Evolutionary conservation across 2,888 invertebrate genomes (phyloP), one percentile per base, ranked within the genome.

Genomic region (Cybosia mesomella): DNA sequence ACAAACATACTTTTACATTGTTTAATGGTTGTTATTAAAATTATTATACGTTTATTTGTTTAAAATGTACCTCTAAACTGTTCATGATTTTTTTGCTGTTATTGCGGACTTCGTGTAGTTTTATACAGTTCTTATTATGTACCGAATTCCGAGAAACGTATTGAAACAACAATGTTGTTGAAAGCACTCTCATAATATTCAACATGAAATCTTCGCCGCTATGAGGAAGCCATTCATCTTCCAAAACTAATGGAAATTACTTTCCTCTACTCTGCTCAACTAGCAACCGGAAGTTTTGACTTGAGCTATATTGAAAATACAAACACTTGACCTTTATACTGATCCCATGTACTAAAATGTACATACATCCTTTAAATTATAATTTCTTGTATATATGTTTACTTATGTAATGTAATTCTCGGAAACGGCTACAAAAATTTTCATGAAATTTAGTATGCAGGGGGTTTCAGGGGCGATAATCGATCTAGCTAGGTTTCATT

Each of bases 201-300:
- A 66, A 57, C 63, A 43, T 53, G n/a, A 43, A 32, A 68, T 70
- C 57, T 65, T 60, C 24, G 24, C 36, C 61, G 36, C 55, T 11
- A 1, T 24, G 53, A 74, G 62, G 66, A 72, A 76, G 58, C 66
- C 53, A 73, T 72, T 60, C n/a, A 63, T 72, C 64, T 70, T 66
- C 58, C 49, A 77, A 70, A 70, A 32, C 18, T 58, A 67, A 73
- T 70, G 70, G 64, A 73, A 65, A 70, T 80, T 70, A 49, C 64
- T 66, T 70, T 71, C 54, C 21, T 58, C 53, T 22, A 58, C 54
- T 54, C 21, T 28, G 57, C 60, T 18, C 28, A 15, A 49, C 58
- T 43, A 66, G 28, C 55, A 60, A 53, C 49, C 69, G 80, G 66
- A 76, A 74, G 80, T 71, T 70, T 67, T 67, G 68, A 66, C 60